These are phyloP conservation scores for Lepilemur ruficaudatus DNA, from an alignment of 2,797 vertebrate genomes.

Conservation along the genomic window DNA sequence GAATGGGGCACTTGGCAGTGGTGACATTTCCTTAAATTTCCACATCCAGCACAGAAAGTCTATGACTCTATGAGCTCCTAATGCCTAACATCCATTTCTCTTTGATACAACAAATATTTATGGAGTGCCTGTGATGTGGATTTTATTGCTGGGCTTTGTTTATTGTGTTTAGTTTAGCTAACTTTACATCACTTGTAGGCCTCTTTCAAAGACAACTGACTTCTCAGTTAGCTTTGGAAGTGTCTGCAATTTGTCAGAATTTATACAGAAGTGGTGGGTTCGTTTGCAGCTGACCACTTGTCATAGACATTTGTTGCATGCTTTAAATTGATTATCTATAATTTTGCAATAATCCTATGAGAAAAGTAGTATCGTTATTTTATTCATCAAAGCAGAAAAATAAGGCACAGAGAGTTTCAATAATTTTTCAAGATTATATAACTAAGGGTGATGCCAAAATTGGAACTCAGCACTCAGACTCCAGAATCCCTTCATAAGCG, in stretches of 20 bases:
- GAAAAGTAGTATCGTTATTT: not conserved
- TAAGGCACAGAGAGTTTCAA: not conserved
- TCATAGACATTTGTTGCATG: not conserved
- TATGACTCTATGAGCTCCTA: not conserved
- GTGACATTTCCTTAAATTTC: not conserved
- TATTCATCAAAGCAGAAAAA: not conserved
- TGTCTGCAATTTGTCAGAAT: not conserved
- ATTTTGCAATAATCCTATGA: not conserved
- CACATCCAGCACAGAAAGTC: not conserved
- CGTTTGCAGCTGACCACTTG: not conserved
- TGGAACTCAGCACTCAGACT: not conserved
- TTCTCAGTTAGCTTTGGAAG: not conserved
- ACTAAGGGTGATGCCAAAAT: not conserved
- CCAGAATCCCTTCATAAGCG: not conserved
- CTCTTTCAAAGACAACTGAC: not conserved
- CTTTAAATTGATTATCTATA: not conserved
- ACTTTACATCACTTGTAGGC: not conserved
- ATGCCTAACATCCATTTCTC: not conserved
- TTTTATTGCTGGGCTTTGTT: constrained; percentile 31
- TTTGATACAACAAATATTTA: constrained; percentile 1
- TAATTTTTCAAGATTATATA: constrained; percentile 12
- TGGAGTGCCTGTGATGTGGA: not conserved
- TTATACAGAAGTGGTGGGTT: not conserved
- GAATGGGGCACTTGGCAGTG: not conserved
- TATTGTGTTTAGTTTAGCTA: not conserved